phyloP scores from a whole-genome alignment of 2,888 invertebrate species.

The Aphidius colemani region DNA sequence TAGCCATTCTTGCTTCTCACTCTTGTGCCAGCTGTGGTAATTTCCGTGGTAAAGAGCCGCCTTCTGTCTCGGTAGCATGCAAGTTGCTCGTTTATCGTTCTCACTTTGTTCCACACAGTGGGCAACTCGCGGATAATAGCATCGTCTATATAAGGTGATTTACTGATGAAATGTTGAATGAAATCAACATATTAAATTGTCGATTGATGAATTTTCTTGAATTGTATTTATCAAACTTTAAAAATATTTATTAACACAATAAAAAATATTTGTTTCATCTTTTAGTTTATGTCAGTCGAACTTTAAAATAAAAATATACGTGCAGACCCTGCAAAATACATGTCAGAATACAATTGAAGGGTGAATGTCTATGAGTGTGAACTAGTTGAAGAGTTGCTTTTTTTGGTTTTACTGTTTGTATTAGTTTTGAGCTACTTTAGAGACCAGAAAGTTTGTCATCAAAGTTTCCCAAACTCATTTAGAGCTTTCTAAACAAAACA shows the following conservation, averaged over 20 bases:
- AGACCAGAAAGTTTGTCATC: constrained; percentile 16
- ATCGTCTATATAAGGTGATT: constrained; percentile 36
- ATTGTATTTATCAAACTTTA: too few relatives aligned
- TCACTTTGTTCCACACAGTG: constrained; percentile 37
- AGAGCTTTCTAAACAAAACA: constrained; percentile 21
- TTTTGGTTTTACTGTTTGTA: too few relatives aligned
- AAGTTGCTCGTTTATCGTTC: constrained; percentile 39
- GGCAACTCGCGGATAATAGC: constrained; percentile 35
- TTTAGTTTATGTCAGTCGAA: too few relatives aligned
- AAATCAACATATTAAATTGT: constrained; percentile 3
- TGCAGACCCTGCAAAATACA: too few relatives aligned
- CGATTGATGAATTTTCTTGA: neutral
- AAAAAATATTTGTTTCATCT: too few relatives aligned
- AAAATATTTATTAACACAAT: too few relatives aligned
- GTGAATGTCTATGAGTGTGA: too few relatives aligned
- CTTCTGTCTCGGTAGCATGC: constrained; percentile 36
- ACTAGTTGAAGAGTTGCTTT: too few relatives aligned
- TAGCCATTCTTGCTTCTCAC: constrained; percentile 4
- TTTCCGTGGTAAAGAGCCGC: constrained; percentile 32
- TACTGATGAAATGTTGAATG: constrained; percentile 35
- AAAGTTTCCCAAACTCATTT: constrained; percentile 20
- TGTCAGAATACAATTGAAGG: too few relatives aligned
- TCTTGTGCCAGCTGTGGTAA: constrained; percentile 26
- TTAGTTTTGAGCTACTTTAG: neutral
- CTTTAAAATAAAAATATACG: too few relatives aligned